Evolutionary conservation across 2,888 invertebrate species (phyloP), one percentile per base, ranked within the genome.

Genomic region (Mantis religiosa): DNA sequence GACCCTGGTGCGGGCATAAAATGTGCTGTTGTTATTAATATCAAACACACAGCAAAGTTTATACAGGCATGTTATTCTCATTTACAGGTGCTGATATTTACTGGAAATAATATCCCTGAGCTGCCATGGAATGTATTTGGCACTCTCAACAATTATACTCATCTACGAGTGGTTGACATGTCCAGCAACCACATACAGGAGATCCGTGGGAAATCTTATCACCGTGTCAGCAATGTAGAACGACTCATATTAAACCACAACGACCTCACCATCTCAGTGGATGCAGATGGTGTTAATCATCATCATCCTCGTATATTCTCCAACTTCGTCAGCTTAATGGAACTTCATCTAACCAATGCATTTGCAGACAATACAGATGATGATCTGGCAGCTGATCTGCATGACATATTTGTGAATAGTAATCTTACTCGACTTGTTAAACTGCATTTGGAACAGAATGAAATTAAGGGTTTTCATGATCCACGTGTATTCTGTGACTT

Each of bases 401-500:
- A 96, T 91, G 95, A 96, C 91, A 96, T 96, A 89, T 97, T 97
- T 91, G 94, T 95, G 12, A 95, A 96, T 91, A 94, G 96, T 91
- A 95, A 96, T 91, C 92, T 97, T 90, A 94, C 94, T 0, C 95
- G 94, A 90, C 92, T 97, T 90, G 94, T 95, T 90, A 96, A 97
- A 91, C 92, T 97, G 2, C 97, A 97, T 92, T 92, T 97, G 91
- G 97, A 97, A 91, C 96, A 96, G 91, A 97, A 97, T 92, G 96
- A 96, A 92, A 96, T 97, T 54, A 94, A 94, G 41, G 93, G 94
- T 87, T 96, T 97, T 91, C 94, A 94, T 89, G 96, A 96, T 92
- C 93, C 94, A 25, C 94, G 94, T 84, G 95, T 96, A 0, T 97
- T 97, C 92, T 97, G 97, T 91, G 95, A 95, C 91, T 93, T 97